Conservation (phyloP, 2,113 vertebrate species). For the Caracal caracal region DNA sequence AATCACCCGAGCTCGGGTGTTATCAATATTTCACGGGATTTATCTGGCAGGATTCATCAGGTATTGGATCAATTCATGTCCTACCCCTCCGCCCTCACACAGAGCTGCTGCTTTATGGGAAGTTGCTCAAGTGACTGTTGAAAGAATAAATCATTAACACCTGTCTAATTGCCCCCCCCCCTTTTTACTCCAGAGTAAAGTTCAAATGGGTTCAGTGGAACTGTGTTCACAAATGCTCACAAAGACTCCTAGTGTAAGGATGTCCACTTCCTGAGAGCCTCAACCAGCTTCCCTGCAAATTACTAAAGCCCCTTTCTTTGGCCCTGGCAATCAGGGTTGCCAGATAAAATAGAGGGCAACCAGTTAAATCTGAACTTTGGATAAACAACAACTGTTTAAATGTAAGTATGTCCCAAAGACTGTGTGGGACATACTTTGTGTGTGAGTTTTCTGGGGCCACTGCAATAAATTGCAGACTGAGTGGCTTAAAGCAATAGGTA, state of each 20-base stretch:
- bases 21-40: background rate
- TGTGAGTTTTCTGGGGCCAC: background rate
- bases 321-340: background rate
- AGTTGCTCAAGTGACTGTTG: background rate
- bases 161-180: slow-evolving; percentile 7
- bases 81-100: background rate
- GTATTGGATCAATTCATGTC: background rate
- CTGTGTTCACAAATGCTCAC: background rate
- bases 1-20: background rate
- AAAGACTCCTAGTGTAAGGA: background rate
- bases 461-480: background rate
- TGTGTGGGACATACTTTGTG: background rate
- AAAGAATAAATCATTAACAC: slow-evolving; percentile 54
- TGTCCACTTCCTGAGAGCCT: background rate
- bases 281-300: background rate
- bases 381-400: background rate
- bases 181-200: background rate
- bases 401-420: background rate
- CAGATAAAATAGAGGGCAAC: background rate
- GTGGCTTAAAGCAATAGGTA: background rate
- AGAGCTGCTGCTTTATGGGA: background rate
- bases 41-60: background rate
- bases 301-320: slow-evolving; percentile 47
- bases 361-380: background rate
- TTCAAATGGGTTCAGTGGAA: background rate